Evolutionary conservation across 2,888 invertebrate genomes (phyloP), one percentile per base, ranked within the genome.

Genomic region (Petrolisthes cinctipes): DNA sequence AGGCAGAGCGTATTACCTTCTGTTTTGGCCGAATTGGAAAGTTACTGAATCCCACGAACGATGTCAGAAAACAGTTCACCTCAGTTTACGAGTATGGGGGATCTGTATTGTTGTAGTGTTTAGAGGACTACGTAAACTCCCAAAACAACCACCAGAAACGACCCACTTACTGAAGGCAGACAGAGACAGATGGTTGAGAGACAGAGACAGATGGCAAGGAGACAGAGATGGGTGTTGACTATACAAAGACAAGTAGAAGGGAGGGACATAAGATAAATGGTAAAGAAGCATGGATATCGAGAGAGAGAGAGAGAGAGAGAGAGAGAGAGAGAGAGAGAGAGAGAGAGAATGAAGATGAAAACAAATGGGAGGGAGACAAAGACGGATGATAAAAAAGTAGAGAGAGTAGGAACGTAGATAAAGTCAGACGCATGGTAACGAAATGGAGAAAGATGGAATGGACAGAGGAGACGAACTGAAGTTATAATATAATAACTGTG

Each of bases 281-380:
- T 66, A 66, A 79, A 0, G 61, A 17, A 61, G 61, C 11, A 76
- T 51, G 54, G 61, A 57, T 54, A 76, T 14, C 37, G 78, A 75
- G 37, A 84, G 61, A 57, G 57, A 83, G 73, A 83, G 71, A 75
- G 75, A 83, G 53, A 83, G 75, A 83, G 11, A 78, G 61, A 78
- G 68, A 78, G 68, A 80, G 80, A 79, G 79, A 78, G 71, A 80
- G 79, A 85, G 80, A 79, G 54, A 85, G 80, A 85, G 79, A 85
- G 80, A 85, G 79, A 85, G 85, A 84, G 79, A 7, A 37, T 37
- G 37, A 78, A 20, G 56, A 57, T 71, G 23, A 68, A 20, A 84
- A 14, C 68, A 54, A 84, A 57, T 37, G 37, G 37, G 37, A 37
- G 37, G 37, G 37, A 37, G 37, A 37, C 37, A 37, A 37, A 37